Conservation (phyloP, 2,797 vertebrate species). For the Stomatorhinus walkeri region DNA sequence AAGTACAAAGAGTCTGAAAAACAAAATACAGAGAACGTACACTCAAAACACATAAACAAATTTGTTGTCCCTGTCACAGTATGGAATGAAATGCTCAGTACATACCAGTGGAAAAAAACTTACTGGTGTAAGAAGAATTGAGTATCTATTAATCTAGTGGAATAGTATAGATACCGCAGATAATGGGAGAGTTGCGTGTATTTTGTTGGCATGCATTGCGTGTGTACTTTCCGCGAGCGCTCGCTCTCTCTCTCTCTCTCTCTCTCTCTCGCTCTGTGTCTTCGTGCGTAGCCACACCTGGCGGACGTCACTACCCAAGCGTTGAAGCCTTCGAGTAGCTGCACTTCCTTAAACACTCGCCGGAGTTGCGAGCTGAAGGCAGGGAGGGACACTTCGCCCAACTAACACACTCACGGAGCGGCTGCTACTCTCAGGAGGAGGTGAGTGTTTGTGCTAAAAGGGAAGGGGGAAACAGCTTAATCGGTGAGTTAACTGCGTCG, state of each 20-base stretch:
- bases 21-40: background rate
- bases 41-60: background rate
- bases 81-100: background rate
- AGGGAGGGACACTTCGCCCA: background rate
- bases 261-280: background rate
- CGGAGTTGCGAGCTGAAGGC: background rate
- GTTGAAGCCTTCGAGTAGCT: background rate
- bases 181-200: background rate
- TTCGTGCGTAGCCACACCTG: conserved; percentile 12
- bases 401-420: background rate
- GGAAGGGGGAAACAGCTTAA: background rate
- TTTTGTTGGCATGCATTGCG: background rate
- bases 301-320: conserved; percentile 18
- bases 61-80: background rate
- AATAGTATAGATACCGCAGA: background rate
- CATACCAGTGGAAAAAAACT: background rate
- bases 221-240: background rate
- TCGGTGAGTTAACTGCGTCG: background rate
- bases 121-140: background rate
- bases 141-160: background rate
- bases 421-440: background rate
- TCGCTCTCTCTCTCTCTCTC: background rate
- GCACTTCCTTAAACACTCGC: conserved; percentile 23
- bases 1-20: background rate
- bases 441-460: background rate